Evolutionary conservation across 2,888 invertebrate species (phyloP), one percentile per base, ranked within the genome.

Genomic region (Drosophila austrosaltans): DNA sequence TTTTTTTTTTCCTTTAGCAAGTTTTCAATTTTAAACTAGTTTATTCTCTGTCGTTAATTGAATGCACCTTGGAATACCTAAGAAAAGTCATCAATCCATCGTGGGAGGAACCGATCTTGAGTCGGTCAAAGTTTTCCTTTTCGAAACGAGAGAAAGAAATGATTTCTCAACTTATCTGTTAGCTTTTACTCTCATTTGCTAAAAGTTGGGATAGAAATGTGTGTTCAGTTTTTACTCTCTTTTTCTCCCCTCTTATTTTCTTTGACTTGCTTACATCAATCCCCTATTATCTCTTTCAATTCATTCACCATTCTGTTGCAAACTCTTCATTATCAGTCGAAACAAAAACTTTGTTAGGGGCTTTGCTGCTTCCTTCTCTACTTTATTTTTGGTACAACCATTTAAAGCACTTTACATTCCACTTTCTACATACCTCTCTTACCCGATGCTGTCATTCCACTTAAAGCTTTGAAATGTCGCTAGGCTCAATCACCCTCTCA

Each of bases 381-480:
- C 22, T 44, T 44, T 44, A 22, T 16, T 54, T 74, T 71, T 58
- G 58, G 30, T 66, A 80, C 70, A 72, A 67, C 59, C 63, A 62
- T 65, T 73, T 64, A 67, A 63, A 63, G 72, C 8, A n/a, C 20
- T 36, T 36, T 42, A 28, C 28, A 20, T 30, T 32, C 48, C 48
- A 48, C 22, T 48, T 48, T 48, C 48, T 16, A 25, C 3, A 48
- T 12, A 22, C 48, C 48, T 48, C 10, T 48, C 28, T 28, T 20
- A 39, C 39, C 42, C 59, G 48, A 58, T 58, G 25, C 25, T 53
- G 57, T 25, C 16, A 28, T 39, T 39, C 5, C 42, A 39, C 48
- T 10, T 61, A 16, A 30, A 77, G 66, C 53, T 73, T 65, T 48
- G 20, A 56, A 71, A 58, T 78, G 66, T 67, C 68, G 65, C 64